Evolutionary conservation across 2,888 invertebrate genomes (phyloP), one percentile per base, ranked within the genome.

Genomic region (Syrphus vitripennis): DNA sequence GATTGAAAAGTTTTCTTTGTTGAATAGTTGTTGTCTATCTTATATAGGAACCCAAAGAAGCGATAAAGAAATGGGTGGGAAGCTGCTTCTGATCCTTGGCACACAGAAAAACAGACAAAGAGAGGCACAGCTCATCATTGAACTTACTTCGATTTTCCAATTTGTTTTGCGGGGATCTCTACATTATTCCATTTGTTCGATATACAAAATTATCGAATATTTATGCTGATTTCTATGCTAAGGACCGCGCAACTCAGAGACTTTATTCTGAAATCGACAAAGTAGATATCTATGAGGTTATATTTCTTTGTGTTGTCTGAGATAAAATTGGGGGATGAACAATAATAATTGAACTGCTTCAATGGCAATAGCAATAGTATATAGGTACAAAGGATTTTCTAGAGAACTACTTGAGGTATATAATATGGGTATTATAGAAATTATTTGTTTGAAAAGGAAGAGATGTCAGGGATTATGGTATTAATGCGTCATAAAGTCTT

Each of bases 1-100:
- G 84, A 84, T 84, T 84, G 84, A 84, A 81, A 84, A 84, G 84
- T 84, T 84, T 81, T 80, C 75, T 65, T 76, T 72, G 75, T 79
- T 83, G 67, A 6, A 50, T 14, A 50, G 40, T 74, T 19, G 67
- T 76, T 81, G 59, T 45, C 42, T 57, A 42, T 24, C 16, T 16
- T 37, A 42, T 53, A 5, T n/a, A 34, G 24, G 34, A 67, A 45
- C 16, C 42, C 50, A 37, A 59, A 63, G 21, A 42, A 70, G 24
- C 10, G 26, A 19, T 53, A 24, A 53, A 26, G 37, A 7, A n/a
- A n/a, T n/a, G n/a, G 26, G 9, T 7, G 37, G 6, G 10, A 34
- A 37, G 59, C 6, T 59, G n/a, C 12, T 34, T 34, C 10, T 34
- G 34, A n/a, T n/a, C n/a, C 12, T 63, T 42, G 5, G 61, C 9